These are phyloP conservation scores for Erythrolamprus reginae DNA, from an alignment of 2,113 vertebrate species.

Conservation along the genomic window DNA sequence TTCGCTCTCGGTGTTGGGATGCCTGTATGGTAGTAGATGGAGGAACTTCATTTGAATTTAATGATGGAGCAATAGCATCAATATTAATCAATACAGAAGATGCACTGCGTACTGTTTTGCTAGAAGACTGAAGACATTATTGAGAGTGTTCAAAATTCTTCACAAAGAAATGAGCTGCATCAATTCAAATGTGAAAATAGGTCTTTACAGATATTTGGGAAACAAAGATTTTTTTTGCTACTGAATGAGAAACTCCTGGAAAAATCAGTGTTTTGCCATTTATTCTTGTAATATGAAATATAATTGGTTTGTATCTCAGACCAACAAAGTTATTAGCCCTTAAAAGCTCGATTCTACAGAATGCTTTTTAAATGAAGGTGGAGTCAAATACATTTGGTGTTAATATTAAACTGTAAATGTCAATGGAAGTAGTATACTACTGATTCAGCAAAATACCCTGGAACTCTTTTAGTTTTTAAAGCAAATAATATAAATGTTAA, in stretches of 20 bases:
- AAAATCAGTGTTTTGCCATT: slow-evolving; percentile 35
- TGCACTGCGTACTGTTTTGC: slow-evolving; percentile 85
- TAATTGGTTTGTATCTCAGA: slow-evolving; percentile 38
- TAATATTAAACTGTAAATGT: slow-evolving; percentile 60
- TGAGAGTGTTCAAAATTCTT: slow-evolving; percentile 37
- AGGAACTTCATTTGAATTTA: slow-evolving; percentile 95
- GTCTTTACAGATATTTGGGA: slow-evolving; percentile 25
- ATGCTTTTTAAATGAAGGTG: slow-evolving; percentile 47
- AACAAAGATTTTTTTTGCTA: slow-evolving; percentile 48
- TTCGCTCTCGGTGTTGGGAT: slow-evolving; percentile 95
- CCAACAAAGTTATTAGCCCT: slow-evolving; percentile 25
- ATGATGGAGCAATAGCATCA: slow-evolving; percentile 92
- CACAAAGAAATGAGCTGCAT: slow-evolving; percentile 46
- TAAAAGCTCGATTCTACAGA: slow-evolving; percentile 34
- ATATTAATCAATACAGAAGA: slow-evolving; percentile 84
- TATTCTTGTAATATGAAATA: slow-evolving; percentile 33
- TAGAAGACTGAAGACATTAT: slow-evolving; percentile 72
- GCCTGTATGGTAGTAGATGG: slow-evolving; percentile 98
- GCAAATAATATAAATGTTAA: slow-evolving; percentile 44
- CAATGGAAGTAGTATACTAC: slow-evolving; percentile 54
- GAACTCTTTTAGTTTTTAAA: slow-evolving; percentile 46
- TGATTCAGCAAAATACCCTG: slow-evolving; percentile 47
- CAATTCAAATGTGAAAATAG: slow-evolving; percentile 32
- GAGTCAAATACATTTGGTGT: slow-evolving; percentile 47
- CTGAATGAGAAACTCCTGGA: slow-evolving; percentile 38